Evolutionary conservation across 2,113 vertebrate species (phyloP), one percentile per base, ranked within the genome.

Genomic region (Rhea pennata): DNA sequence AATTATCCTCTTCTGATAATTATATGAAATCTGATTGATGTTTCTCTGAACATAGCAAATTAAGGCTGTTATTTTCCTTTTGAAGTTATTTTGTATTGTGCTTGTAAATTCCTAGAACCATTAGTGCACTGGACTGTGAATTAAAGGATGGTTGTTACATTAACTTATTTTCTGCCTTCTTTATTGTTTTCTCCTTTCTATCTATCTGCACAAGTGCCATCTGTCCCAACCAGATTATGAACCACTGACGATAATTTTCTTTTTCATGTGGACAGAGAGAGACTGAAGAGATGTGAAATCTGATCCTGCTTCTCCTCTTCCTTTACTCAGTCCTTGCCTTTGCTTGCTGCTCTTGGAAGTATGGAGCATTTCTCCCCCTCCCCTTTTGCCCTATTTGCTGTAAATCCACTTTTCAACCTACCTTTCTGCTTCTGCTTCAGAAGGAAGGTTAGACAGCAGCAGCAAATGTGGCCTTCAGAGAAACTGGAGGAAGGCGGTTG

Each of bases 1-100:
- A 91, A 91, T 91, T 95, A 84, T 76, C 46, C 40, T 87, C 9
- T n/a, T 88, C 51, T 91, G 70, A 46, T 84, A 62, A 76, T 80
- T 91, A 26, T 36, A 53, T 53, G 56, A 76, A 91, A 81, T 81
- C 53, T 88, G 58, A 88, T 44, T 86, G 70, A 62, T 88, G 84
- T 72, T 80, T 46, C 58, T 84, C 74, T 66, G 69, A 81, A 56
- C 44, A 40, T n/a, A 80, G 58, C 42, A 91, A 87, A 93, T 91
- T 19, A 93, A 84, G 62, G 39, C 56, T 62, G 44, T 8, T 83
- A 53, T 75, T 84, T 88, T 89, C 12, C 23, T 70, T 95, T 72
- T 70, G 29, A 87, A 90, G 36, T 42, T 71, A n/a, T 33, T 75
- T 79, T 80, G 17, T 66, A 29, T 67, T 2, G 2, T 70, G 8